A percentile compares a stretch with the other conserved stretches of the same genome.
Evolutionary conservation across 2,113 vertebrate species (phyloP).

Genomic region (Catagonus wagneri): DNA sequence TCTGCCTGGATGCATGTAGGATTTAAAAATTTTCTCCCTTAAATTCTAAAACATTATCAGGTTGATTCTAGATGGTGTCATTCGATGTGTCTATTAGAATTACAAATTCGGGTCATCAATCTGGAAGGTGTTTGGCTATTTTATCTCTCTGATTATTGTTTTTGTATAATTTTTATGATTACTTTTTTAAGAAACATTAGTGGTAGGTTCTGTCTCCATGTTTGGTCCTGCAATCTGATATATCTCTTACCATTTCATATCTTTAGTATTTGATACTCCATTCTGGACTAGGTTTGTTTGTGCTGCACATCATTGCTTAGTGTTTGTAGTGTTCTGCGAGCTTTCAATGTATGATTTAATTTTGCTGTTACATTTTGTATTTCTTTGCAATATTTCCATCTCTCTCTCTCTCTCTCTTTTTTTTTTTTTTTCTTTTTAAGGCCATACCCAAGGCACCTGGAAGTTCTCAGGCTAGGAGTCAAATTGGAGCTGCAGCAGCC

Average conservation of each 20-base stretch:
- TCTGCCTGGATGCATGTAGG: background rate
- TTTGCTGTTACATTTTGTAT: background rate
- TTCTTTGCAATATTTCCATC: background rate
- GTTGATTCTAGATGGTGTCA: background rate
- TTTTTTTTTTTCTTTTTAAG: too few relatives aligned
- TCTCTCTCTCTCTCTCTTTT: background rate
- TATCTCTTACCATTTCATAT: background rate
- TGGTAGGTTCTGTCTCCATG: background rate
- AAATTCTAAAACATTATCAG: slow-evolving; percentile 13
- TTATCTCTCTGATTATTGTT: slow-evolving; percentile 23
- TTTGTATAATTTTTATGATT: slow-evolving; percentile 15
- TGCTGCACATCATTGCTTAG: background rate
- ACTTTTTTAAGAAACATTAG: background rate
- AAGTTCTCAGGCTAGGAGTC: too few relatives aligned
- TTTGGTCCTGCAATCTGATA: background rate
- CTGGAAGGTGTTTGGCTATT: background rate
- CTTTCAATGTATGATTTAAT: background rate
- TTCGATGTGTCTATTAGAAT: background rate
- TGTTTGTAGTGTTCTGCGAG: background rate
- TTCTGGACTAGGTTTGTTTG: background rate
- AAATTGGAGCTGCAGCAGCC: too few relatives aligned
- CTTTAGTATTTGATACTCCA: background rate
- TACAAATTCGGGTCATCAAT: slow-evolving; percentile 10
- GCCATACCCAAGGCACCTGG: too few relatives aligned
- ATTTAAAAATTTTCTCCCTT: background rate